Evolutionary conservation across 2,797 vertebrate genomes (phyloP).

Genomic region (Acrossocheilus fasciatus): DNA sequence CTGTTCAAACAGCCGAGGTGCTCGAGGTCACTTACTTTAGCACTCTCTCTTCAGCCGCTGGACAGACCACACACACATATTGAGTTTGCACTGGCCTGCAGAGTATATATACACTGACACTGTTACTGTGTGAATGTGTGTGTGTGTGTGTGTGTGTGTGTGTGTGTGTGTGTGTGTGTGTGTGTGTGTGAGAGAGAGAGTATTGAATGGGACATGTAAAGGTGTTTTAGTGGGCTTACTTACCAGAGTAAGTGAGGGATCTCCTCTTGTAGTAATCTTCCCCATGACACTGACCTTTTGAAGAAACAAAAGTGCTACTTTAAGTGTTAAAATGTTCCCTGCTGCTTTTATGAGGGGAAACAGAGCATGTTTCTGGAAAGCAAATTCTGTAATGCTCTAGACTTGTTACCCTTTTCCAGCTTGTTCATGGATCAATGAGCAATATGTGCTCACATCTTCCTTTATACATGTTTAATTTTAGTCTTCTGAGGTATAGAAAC

Average conservation of each 20-base stretch:
- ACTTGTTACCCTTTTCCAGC: constrained; percentile 63
- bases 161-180: constrained; percentile 21
- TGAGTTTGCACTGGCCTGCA: constrained; percentile 45
- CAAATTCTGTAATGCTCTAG: constrained; percentile 67
- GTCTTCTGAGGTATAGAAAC: constrained; percentile 2
- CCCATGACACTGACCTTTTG: constrained; percentile 47
- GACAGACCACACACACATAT: constrained; percentile 38
- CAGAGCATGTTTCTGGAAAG: constrained; percentile 76
- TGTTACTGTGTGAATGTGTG: constrained; percentile 15
- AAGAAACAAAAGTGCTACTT: constrained; percentile 71
- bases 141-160: constrained; percentile 3
- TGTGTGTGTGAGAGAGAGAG: neutral
- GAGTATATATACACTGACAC: constrained; percentile 38
- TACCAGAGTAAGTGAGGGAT: constrained; percentile 37
- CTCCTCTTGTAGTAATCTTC: constrained; percentile 53
- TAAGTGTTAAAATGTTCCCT: constrained; percentile 79
- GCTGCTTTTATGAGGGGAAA: constrained; percentile 83
- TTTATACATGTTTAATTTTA: neutral
- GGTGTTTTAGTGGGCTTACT: neutral
- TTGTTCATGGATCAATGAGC: constrained; percentile 56
- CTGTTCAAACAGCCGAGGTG: constrained; percentile 56
- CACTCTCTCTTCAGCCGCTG: constrained; percentile 50
- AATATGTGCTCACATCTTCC: constrained; percentile 38
- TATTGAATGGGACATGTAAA: constrained; percentile 1
- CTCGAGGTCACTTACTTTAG: constrained; percentile 60